phyloP scores from a whole-genome alignment of 2,113 vertebrate genomes.

The Pterocles orientalis region DNA sequence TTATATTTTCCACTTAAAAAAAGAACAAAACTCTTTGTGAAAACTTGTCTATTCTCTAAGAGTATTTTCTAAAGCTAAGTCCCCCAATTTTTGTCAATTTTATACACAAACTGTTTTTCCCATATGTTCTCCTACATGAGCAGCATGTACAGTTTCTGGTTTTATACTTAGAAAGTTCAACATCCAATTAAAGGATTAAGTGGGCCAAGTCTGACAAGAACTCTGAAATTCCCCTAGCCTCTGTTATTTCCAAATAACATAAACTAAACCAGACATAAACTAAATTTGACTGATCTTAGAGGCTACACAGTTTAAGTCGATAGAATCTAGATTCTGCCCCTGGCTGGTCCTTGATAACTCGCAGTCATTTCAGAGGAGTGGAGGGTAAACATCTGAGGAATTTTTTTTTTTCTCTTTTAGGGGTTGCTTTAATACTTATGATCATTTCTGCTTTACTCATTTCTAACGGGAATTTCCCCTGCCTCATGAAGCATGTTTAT shows the following conservation, averaged over 20 bases:
- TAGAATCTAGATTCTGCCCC: neutral
- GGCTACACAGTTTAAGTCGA: neutral
- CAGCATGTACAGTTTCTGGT: neutral
- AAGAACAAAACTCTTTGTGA: neutral
- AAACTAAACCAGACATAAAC: neutral
- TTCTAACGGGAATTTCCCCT: neutral
- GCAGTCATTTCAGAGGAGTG: neutral
- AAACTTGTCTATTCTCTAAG: neutral
- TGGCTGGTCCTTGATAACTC: neutral
- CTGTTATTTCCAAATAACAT: neutral
- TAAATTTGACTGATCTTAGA: neutral
- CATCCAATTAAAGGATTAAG: slow-evolving; percentile 33
- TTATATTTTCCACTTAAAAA: slow-evolving; percentile 17
- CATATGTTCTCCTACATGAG: neutral
- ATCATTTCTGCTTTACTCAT: neutral
- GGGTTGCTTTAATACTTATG: neutral
- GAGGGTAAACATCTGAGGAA: neutral
- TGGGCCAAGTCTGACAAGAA: neutral
- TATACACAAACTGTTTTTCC: neutral
- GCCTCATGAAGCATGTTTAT: neutral
- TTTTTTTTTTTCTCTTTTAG: neutral
- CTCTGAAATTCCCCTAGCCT: neutral
- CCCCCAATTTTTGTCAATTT: neutral
- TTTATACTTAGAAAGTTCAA: slow-evolving; percentile 25
- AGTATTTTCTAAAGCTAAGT: neutral